A percentile compares a stretch with the other conserved stretches of the same genome.
These are phyloP conservation scores for Plagodis pulveraria DNA, from an alignment of 2,888 invertebrate genomes.

Conservation along the genomic window DNA sequence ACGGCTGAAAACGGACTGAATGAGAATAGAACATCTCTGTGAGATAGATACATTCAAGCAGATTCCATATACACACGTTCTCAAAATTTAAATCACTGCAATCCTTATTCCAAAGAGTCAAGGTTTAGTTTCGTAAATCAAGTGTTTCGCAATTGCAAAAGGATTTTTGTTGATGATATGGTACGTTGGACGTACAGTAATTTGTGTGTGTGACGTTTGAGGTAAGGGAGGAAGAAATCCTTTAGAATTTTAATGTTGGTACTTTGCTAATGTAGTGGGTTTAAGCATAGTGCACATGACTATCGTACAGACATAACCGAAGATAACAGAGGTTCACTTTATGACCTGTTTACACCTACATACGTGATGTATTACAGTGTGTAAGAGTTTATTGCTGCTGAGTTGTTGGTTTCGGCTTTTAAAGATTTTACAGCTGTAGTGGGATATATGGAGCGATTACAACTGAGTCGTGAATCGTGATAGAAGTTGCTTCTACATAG, in stretches of 20 bases:
- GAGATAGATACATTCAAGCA: constrained; percentile 12
- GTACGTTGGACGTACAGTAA: constrained; percentile 44
- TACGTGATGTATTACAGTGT: constrained; percentile 18
- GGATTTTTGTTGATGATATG: constrained; percentile 25
- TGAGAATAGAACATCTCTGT: constrained; percentile 18
- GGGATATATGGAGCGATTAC: constrained; percentile 1
- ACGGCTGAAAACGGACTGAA: constrained; percentile 13
- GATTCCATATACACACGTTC: constrained; percentile 1
- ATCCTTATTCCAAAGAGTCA: neutral
- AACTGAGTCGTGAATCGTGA: neutral
- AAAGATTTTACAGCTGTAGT: constrained; percentile 15
- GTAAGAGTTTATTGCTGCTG: constrained; percentile 19
- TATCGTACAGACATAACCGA: constrained; percentile 4
- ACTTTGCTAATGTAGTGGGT: constrained; percentile 28
- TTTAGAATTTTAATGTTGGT: constrained; percentile 53
- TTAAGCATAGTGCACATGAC: constrained; percentile 2
- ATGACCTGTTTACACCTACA: constrained; percentile 18
- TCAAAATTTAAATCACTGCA: neutral
- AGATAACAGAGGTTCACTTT: constrained; percentile 13
- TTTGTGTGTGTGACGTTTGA: constrained; percentile 49
- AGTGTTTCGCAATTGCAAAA: neutral
- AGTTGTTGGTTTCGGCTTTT: constrained; percentile 9
- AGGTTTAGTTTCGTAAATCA: constrained; percentile 1
- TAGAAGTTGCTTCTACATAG: neutral
- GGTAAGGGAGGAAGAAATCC: constrained; percentile 45